Evolutionary conservation across 1,140 invertebrate species (phyloP), one percentile per base, ranked within the genome.

Genomic region (Lordiphosa clarofinis): DNA sequence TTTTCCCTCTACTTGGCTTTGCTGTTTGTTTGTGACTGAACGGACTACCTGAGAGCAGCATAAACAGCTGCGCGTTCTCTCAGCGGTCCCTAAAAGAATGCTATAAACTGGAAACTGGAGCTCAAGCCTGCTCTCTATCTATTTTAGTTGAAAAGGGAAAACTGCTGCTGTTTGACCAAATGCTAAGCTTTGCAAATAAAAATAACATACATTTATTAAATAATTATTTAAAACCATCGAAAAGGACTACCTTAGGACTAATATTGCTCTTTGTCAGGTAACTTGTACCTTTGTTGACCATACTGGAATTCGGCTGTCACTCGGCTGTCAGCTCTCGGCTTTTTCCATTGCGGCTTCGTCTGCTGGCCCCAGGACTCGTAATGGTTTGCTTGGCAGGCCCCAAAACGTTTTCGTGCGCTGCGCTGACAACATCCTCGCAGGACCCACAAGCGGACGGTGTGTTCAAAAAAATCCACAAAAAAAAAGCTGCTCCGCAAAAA

Each of bases 391-490:
- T 65, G 38, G 57, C 54, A 62, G 72, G 63, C 62, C 50, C 63
- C 73, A 84, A 70, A 86, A 70, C 78, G 78, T 78, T 86, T 84
- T 86, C 79, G 78, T 82, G 69, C 78, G 73, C 79, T 84, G 78
- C 75, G 78, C 73, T 86, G 78, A 84, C 78, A 84, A 84, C 78
- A 84, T 84, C 78, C 73, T 67, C 73, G 78, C 79, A 86, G 78
- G 65, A 84, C 68, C 68, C 73, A 73, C 61, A 63, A 73, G 78
- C 78, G 78, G 78, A 82, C 74, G 78, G 78, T 82, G 73, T 73
- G 76, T 84, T 66, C 13, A 52, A 38, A 24, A 53, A 56, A 35
- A 49, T 8, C 6, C 7, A 8, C 28, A 35, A 7, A n/a, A 9
- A 15, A 49, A 49, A 19, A 11, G n/a, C 47, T 37, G 47, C 15